Conservation (phyloP, 2,888 invertebrate species). For the Andrena dorsata region DNA sequence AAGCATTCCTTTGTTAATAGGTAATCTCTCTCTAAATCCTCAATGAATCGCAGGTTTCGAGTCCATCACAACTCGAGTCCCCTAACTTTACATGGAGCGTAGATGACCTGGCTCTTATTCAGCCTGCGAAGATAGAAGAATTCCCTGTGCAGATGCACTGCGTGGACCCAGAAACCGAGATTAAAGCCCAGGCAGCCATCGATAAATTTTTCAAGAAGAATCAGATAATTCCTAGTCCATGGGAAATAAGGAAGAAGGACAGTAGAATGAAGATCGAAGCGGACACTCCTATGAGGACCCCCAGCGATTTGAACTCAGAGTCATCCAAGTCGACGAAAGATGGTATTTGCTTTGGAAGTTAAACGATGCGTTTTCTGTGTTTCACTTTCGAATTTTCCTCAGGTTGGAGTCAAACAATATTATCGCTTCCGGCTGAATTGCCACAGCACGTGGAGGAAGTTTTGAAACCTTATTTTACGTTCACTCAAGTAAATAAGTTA, state of each 20-base stretch:
- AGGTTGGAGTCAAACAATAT: slow-evolving; percentile 89
- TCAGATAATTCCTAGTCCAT: slow-evolving; percentile 88
- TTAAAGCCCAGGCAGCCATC: slow-evolving; percentile 89
- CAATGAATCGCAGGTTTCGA: slow-evolving; percentile 80
- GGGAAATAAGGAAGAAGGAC: slow-evolving; percentile 78
- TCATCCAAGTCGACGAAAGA: slow-evolving; percentile 74
- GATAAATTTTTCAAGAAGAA: slow-evolving; percentile 87
- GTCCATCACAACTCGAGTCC: slow-evolving; percentile 81
- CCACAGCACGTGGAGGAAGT: slow-evolving; percentile 88
- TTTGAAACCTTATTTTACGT: slow-evolving; percentile 88
- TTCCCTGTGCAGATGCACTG: slow-evolving; percentile 87
- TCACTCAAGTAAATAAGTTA: slow-evolving; percentile 82
- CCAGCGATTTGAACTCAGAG: slow-evolving; percentile 66
- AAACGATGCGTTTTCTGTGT: background rate
- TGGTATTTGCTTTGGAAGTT: slow-evolving; percentile 73
- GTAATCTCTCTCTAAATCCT: background rate
- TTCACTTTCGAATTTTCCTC: slow-evolving; percentile 47
- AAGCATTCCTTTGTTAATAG: slow-evolving; percentile 48
- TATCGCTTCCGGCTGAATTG: slow-evolving; percentile 88
- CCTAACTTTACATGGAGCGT: slow-evolving; percentile 90
- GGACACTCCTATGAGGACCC: slow-evolving; percentile 69
- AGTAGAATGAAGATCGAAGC: slow-evolving; percentile 54
- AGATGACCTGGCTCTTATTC: slow-evolving; percentile 89
- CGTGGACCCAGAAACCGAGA: slow-evolving; percentile 88
- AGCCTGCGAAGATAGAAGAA: slow-evolving; percentile 90